Conservation (phyloP, 2,888 invertebrate genomes). For the Dastarcus helophoroides region DNA sequence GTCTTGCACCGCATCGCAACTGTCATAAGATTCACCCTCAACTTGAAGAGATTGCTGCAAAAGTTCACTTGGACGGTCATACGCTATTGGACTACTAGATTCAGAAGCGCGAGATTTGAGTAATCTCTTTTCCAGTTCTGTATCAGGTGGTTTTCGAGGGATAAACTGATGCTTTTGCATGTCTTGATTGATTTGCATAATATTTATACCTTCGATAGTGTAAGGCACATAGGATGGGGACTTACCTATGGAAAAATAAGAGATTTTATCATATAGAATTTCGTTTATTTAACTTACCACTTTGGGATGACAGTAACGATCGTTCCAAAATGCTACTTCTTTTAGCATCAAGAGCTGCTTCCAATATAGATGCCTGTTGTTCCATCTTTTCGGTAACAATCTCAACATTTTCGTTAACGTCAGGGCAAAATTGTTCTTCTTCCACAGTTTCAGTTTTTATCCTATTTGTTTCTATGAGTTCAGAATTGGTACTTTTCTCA, state of each 20-base stretch:
- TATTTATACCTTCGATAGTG: conserved; percentile 17
- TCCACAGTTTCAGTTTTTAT: conserved; percentile 23
- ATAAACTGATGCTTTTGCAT: conserved; percentile 25
- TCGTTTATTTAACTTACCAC: conserved; percentile 3
- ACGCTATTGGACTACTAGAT: conserved; percentile 23
- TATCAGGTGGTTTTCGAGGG: conserved; percentile 25
- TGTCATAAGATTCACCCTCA: conserved; percentile 23
- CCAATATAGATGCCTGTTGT: conserved; percentile 29
- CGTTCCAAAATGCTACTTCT: conserved; percentile 34
- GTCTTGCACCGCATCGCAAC: conserved; percentile 11
- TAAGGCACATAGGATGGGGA: conserved; percentile 21
- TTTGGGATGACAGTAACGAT: conserved; percentile 24
- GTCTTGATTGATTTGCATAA: conserved; percentile 18
- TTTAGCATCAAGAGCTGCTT: conserved; percentile 31
- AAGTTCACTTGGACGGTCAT: conserved; percentile 25
- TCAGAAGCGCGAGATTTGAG: conserved; percentile 12
- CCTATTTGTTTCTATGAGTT: conserved; percentile 20
- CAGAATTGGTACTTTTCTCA: conserved; percentile 28
- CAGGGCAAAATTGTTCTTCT: conserved; percentile 13
- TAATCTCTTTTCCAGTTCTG: conserved; percentile 18
- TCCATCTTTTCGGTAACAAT: conserved; percentile 20
- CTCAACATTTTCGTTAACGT: conserved; percentile 24
- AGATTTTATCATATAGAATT: no score
- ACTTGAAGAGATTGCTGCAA: conserved; percentile 26
- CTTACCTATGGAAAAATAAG: conserved; percentile 17